phyloP scores from a whole-genome alignment of 2,888 invertebrate species.

The Aradus depressus region DNA sequence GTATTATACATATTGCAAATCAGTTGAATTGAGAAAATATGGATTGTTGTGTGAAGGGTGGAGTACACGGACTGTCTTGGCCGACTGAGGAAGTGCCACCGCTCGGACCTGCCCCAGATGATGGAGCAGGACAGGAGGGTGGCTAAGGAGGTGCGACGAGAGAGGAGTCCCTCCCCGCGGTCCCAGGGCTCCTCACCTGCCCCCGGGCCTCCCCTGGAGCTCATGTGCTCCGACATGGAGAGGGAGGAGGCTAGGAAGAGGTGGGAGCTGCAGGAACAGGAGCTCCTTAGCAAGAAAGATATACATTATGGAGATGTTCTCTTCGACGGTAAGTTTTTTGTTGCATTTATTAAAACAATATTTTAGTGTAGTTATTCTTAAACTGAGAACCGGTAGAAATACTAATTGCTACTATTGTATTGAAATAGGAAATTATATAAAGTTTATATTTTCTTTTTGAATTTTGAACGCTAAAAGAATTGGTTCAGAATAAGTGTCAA shows the following conservation, averaged over 20 bases:
- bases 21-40: background rate
- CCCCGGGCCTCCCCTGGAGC: slow-evolving; percentile 31
- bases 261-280: slow-evolving; percentile 77
- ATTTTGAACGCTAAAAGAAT: no score
- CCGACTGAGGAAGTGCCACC: slow-evolving; percentile 69
- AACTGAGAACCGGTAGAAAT: no score
- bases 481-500: no score
- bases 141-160: slow-evolving; percentile 13
- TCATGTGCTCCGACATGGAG: slow-evolving; percentile 45
- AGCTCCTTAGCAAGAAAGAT: slow-evolving; percentile 56
- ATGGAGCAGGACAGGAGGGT: slow-evolving; percentile 47
- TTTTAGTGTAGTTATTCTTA: no score
- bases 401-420: no score
- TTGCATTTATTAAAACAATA: background rate
- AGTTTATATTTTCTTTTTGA: no score
- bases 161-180: slow-evolving; percentile 18
- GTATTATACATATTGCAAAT: background rate
- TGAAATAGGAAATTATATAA: no score
- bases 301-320: slow-evolving; percentile 87
- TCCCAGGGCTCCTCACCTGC: slow-evolving; percentile 15
- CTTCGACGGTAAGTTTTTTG: slow-evolving; percentile 56
- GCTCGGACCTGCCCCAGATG: slow-evolving; percentile 59
- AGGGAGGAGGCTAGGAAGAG: slow-evolving; percentile 63
- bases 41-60: slow-evolving; percentile 46
- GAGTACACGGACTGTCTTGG: slow-evolving; percentile 85